phyloP scores from a whole-genome alignment of 2,797 vertebrate genomes.

The Sebastes trivittatus region DNA sequence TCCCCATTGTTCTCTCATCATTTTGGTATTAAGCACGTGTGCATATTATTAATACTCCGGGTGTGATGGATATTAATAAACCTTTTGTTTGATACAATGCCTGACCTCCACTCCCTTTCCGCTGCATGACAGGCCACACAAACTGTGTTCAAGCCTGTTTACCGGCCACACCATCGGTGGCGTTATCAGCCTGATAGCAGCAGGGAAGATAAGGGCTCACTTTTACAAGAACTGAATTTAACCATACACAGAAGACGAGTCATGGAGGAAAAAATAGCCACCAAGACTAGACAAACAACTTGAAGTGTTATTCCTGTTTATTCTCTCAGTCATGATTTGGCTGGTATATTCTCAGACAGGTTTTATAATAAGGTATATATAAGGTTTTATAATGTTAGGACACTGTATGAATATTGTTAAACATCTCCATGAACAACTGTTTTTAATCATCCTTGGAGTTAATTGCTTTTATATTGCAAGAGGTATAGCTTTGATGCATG shows the following conservation, averaged over 20 bases:
- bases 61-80: constrained; percentile 61
- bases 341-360: background rate
- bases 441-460: background rate
- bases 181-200: constrained; percentile 38
- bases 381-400: background rate
- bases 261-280: constrained; percentile 28
- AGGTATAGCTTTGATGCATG: background rate
- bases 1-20: constrained; percentile 20
- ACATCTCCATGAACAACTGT: background rate
- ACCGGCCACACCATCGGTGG: constrained; percentile 37
- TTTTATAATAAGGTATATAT: background rate
- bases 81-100: constrained; percentile 43
- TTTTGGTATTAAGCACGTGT: constrained; percentile 52
- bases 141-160: constrained; percentile 19
- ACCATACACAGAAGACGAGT: constrained; percentile 1
- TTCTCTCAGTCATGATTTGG: background rate
- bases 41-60: constrained; percentile 42
- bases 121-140: constrained; percentile 10
- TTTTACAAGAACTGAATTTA: constrained; percentile 22
- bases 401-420: background rate
- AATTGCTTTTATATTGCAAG: background rate
- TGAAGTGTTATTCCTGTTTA: background rate
- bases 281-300: background rate
- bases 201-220: constrained; percentile 44
- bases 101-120: constrained; percentile 22